A percentile compares a stretch with the other conserved stretches of the same genome.
phyloP scores from a whole-genome alignment of 2,888 invertebrate genomes.

The Drepanosiphum platanoidis region DNA sequence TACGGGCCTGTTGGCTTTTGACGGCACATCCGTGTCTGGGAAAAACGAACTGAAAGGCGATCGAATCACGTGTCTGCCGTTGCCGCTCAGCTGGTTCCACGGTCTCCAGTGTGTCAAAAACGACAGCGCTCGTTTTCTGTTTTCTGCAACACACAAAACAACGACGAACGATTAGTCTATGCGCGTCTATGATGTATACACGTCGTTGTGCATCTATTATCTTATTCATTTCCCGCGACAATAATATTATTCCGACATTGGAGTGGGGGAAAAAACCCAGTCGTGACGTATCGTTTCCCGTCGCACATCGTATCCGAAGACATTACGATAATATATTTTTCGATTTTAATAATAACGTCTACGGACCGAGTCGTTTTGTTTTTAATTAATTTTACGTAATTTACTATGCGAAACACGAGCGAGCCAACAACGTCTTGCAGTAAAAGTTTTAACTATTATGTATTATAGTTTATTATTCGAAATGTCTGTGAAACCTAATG shows the following conservation, averaged over 20 bases:
- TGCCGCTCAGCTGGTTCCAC: slow-evolving; percentile 67
- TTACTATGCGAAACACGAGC: no score
- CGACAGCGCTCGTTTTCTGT: slow-evolving; percentile 68
- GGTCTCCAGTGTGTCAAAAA: slow-evolving; percentile 69
- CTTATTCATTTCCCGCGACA: not conserved
- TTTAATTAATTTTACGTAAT: not conserved
- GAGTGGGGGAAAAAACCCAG: no score
- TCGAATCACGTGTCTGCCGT: slow-evolving; percentile 64
- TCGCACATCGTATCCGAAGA: not conserved
- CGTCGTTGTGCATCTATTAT: not conserved
- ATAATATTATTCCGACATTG: no score
- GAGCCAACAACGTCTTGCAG: no score
- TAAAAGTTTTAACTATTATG: no score
- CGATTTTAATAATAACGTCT: not conserved
- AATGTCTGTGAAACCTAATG: no score
- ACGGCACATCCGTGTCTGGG: slow-evolving; percentile 59
- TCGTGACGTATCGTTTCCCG: no score
- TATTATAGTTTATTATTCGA: no score
- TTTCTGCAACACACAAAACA: slow-evolving; percentile 35
- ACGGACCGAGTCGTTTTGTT: not conserved
- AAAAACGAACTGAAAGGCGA: slow-evolving; percentile 64
- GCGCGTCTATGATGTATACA: not conserved
- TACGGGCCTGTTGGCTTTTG: slow-evolving; percentile 66
- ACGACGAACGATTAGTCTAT: no score
- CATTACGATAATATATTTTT: not conserved